These are phyloP conservation scores for Acleris holmiana DNA, from an alignment of 2,888 invertebrate genomes.

Conservation along the genomic window DNA sequence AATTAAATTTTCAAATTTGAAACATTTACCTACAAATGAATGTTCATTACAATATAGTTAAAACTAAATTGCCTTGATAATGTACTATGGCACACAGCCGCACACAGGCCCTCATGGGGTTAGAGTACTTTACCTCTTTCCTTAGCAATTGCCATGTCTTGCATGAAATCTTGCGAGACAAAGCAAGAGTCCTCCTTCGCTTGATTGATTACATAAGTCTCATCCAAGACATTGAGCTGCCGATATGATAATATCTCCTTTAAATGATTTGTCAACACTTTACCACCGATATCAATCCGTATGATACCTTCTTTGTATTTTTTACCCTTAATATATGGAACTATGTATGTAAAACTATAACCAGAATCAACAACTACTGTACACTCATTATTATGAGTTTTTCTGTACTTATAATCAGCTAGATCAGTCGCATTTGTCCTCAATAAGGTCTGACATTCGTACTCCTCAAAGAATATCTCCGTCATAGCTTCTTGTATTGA, in stretches of 20 bases:
- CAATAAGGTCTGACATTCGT: constrained; percentile 93
- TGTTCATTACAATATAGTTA: too few relatives aligned
- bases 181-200: constrained; percentile 99
- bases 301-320: constrained; percentile 87
- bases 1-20: too few relatives aligned
- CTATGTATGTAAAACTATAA: constrained; percentile 97
- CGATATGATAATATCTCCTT: constrained; percentile 98
- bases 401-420: constrained; percentile 88
- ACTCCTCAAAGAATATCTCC: constrained; percentile 99
- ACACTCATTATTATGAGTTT: constrained; percentile 84
- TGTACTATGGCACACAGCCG: too few relatives aligned
- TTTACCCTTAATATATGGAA: constrained; percentile 94
- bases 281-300: constrained; percentile 98
- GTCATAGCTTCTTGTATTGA: constrained; percentile 96
- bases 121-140: constrained; percentile 62
- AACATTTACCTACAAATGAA: too few relatives aligned
- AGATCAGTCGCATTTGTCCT: constrained; percentile 92
- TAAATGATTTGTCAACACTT: constrained; percentile 97
- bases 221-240: constrained; percentile 99
- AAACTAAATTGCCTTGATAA: too few relatives aligned
- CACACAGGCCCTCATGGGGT: too few relatives aligned
- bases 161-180: constrained; percentile 92
- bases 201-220: constrained; percentile 99
- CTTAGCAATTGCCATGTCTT: constrained; percentile 90
- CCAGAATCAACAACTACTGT: constrained; percentile 96